Evolutionary conservation across 2,888 invertebrate genomes (phyloP), one percentile per base, ranked within the genome.

Genomic region (Noctua janthe): DNA sequence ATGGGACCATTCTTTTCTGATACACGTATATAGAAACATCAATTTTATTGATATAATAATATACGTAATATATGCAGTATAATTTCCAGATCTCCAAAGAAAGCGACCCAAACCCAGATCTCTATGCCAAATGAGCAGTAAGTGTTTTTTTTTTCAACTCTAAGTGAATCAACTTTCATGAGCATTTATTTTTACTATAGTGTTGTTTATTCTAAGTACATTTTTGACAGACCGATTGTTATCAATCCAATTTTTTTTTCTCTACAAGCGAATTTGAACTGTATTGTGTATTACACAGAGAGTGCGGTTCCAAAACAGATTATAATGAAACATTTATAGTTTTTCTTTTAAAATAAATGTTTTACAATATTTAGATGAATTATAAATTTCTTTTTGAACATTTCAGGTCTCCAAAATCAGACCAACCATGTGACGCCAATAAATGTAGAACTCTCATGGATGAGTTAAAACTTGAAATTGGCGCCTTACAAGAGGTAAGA

Each of bases 381-480:
- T 56, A 1, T 49, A 49, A 59, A 74, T 47, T 13, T 35, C 2
- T 62, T 47, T 23, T 23, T 1, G 0, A 56, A 29, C 35, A 47
- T 77, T 89, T 88, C 56, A 83, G 94, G 79, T 10, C 78, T 66
- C 5, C 49, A 10, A 39, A 70, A 64, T 39, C 84, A 62, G 90
- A 91, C 10, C 86, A 85, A 49, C 71, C 82, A 35, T 96, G 96
- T 81, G 91, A 93, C 74, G 94, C 95, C 84, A 95, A 95, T 80
- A 94, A 91, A 92, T 96, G 95, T 87, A 92, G 88, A 85, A 91
- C 92, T 81, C 84, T 88, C 0, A 94, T 95, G 90, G 94, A 95
- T 10, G 95, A 95, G 83, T 88, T 96, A 74, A 94, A 94, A 89
- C 89, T 91, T 75, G 95, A 94, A 85, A 93, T 95, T 69, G 85